A percentile compares a stretch with the other conserved stretches of the same genome.
These are phyloP conservation scores for Calyptommatus sinebrachiatus DNA, from an alignment of 2,113 vertebrate genomes.

Conservation along the genomic window DNA sequence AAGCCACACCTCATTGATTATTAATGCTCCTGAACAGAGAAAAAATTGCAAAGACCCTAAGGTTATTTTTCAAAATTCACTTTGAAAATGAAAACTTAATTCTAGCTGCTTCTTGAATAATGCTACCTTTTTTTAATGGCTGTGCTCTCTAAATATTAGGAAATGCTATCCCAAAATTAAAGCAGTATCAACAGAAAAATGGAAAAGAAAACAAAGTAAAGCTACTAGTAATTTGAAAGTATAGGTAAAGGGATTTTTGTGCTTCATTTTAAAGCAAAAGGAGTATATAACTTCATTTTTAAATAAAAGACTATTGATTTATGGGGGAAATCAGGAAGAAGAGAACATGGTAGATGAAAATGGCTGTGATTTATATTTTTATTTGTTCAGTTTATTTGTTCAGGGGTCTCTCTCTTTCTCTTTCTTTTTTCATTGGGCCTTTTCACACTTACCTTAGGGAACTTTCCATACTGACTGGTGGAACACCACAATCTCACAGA, in stretches of 20 bases:
- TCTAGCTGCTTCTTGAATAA: neutral
- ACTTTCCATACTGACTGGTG: neutral
- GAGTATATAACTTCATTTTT: neutral
- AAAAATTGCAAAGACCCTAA: neutral
- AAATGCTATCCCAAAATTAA: neutral
- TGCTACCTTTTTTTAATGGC: neutral
- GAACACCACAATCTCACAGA: too few species aligned
- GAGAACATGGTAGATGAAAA: neutral
- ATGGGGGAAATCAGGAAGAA: neutral
- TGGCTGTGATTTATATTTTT: too few species aligned
- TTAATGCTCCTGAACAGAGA: neutral
- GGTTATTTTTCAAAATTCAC: constrained; percentile 26
- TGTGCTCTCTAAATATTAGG: constrained; percentile 5
- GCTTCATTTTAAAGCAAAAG: neutral
- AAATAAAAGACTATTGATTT: neutral
- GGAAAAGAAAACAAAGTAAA: constrained; percentile 13
- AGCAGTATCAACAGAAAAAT: neutral
- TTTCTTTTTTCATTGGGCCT: neutral
- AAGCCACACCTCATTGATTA: constrained; percentile 7
- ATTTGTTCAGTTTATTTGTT: too few species aligned
- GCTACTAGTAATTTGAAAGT: rapidly evolving
- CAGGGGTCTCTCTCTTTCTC: neutral
- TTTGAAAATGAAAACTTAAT: constrained; percentile 29
- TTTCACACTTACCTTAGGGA: neutral
- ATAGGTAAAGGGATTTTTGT: neutral